Evolutionary conservation across 2,797 vertebrate genomes (phyloP).

Genomic region (Parotocinclus haroldoi): DNA sequence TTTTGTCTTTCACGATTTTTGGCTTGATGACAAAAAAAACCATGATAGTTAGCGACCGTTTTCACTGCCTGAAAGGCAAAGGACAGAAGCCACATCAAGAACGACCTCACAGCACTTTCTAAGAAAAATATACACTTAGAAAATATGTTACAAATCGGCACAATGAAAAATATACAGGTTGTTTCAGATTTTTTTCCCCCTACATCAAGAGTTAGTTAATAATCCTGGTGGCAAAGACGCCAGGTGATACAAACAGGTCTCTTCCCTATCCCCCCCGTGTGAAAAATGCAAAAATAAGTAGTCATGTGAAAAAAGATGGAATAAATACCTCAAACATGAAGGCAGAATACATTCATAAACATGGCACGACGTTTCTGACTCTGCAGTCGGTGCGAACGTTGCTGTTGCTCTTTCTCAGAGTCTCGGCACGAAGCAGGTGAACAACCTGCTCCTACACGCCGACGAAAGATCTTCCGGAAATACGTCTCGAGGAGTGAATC

Average conservation of each 20-base stretch:
- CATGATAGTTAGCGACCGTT: conserved; percentile 96
- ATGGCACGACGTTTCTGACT: conserved; percentile 64
- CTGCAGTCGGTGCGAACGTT: conserved; percentile 48
- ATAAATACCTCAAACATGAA: conserved; percentile 91
- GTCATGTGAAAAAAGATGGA: conserved; percentile 89
- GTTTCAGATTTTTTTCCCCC: conserved; percentile 80
- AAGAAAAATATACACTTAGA: conserved; percentile 99
- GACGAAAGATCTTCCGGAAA: neutral
- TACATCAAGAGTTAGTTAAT: conserved; percentile 98
- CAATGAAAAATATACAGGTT: conserved; percentile 99
- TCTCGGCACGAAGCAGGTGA: conserved; percentile 10
- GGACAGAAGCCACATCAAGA: conserved; percentile 91
- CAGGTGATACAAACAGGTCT: conserved; percentile 86
- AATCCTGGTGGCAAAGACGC: conserved; percentile 84
- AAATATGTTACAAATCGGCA: conserved; percentile 99
- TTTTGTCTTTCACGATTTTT: conserved; percentile 91
- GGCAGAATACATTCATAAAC: conserved; percentile 98
- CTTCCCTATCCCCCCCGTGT: conserved; percentile 65
- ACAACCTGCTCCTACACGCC: neutral
- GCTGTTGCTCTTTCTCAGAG: conserved; percentile 10
- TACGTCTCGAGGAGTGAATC: neutral
- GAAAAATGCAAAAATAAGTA: conserved; percentile 85
- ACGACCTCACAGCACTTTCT: conserved; percentile 99
- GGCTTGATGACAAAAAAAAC: conserved; percentile 82
- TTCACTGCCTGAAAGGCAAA: conserved; percentile 93